Conservation (phyloP, 2,113 vertebrate genomes). For the Fulmarus glacialis region DNA sequence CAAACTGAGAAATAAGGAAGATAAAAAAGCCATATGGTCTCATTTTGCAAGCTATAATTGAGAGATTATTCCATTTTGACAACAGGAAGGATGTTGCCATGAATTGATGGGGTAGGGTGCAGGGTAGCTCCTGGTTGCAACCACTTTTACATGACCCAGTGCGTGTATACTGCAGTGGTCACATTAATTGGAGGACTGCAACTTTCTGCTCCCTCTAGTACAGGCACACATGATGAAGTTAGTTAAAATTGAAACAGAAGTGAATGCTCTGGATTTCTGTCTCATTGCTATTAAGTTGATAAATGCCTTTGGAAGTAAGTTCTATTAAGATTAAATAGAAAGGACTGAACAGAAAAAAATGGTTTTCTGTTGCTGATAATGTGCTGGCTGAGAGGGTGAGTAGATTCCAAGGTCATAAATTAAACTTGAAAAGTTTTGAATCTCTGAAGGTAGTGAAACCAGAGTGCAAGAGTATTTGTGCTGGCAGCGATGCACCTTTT, state of each 20-base stretch:
- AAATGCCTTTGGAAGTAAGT: neutral
- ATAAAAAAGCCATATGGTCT: neutral
- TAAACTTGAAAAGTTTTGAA: neutral
- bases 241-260: neutral
- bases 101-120: neutral
- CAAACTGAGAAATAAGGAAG: neutral
- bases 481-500: neutral
- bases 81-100: neutral
- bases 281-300: conserved; percentile 3
- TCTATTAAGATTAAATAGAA: conserved; percentile 23
- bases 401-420: neutral
- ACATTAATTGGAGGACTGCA: neutral
- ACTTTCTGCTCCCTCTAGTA: neutral
- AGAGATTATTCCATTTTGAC: neutral
- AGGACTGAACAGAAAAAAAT: neutral
- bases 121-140: neutral
- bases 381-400: neutral
- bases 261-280: neutral
- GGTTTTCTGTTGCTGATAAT: neutral
- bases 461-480: neutral
- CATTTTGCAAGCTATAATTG: neutral
- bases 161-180: neutral
- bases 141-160: neutral
- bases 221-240: neutral
- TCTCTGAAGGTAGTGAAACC: neutral